Percentiles rank a stretch among this genome's conserved stretches.
Evolutionary conservation across 2,888 invertebrate genomes (phyloP).

Genomic region (Plebejus argus): DNA sequence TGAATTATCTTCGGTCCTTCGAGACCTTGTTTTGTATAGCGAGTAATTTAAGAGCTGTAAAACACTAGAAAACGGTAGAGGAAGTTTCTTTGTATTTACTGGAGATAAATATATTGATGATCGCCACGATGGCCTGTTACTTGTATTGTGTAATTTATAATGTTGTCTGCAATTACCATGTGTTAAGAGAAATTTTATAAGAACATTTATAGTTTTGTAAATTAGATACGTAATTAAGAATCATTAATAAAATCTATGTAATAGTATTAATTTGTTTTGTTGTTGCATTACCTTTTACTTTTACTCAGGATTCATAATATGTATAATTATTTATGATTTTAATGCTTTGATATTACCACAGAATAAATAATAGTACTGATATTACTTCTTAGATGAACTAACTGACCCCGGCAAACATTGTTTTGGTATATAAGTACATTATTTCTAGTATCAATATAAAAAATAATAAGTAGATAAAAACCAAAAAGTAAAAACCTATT

Average conservation of each 20-base stretch:
- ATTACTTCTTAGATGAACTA: no score
- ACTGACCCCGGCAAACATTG: no score
- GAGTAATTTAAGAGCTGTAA: slow-evolving; percentile 19
- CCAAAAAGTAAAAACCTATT: no score
- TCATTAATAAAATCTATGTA: neutral
- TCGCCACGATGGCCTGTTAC: slow-evolving; percentile 27
- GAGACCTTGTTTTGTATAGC: neutral
- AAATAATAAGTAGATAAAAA: no score
- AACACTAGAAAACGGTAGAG: slow-evolving; percentile 26
- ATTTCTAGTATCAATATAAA: no score
- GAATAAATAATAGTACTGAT: no score
- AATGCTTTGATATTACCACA: neutral
- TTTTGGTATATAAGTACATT: no score
- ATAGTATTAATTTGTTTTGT: neutral
- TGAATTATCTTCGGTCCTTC: slow-evolving; percentile 29
- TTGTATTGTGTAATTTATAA: slow-evolving; percentile 18
- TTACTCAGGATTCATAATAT: neutral
- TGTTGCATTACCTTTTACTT: neutral
- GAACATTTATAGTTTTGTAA: slow-evolving; percentile 25
- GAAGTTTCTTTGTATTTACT: slow-evolving; percentile 24
- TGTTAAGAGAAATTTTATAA: neutral
- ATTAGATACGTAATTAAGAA: neutral
- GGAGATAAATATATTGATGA: slow-evolving; percentile 25
- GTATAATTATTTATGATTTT: neutral
- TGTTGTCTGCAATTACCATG: slow-evolving; percentile 48